These are phyloP conservation scores for Oreochromis grahami DNA, from an alignment of 2,797 vertebrate genomes.

Conservation along the genomic window DNA sequence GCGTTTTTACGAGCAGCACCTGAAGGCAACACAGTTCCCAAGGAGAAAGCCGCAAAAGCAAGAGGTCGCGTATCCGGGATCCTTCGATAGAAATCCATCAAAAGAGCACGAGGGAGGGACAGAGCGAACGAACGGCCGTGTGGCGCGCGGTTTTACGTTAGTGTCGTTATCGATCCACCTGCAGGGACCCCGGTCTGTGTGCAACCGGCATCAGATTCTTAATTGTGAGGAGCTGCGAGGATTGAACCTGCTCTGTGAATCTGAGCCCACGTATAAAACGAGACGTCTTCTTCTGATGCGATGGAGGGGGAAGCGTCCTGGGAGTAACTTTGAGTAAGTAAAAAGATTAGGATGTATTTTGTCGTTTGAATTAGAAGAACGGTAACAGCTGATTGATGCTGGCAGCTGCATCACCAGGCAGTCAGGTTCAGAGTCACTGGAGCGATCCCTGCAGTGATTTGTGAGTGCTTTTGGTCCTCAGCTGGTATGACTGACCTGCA, in stretches of 20 bases:
- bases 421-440: background rate
- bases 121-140: background rate
- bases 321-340: constrained; percentile 31
- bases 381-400: background rate
- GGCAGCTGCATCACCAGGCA: background rate
- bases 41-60: constrained; percentile 61
- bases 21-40: constrained; percentile 61
- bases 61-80: constrained; percentile 33
- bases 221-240: background rate
- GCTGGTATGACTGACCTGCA: background rate
- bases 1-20: background rate
- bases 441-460: background rate
- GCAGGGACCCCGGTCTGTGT: background rate
- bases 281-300: background rate
- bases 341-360: background rate
- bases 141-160: background rate
- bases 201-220: background rate
- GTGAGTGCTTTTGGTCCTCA: background rate
- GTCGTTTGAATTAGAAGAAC: background rate
- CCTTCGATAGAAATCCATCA: background rate
- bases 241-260: constrained; percentile 2
- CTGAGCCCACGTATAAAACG: background rate
- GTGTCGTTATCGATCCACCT: background rate
- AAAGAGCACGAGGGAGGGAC: background rate
- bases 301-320: constrained; percentile 6